Percentiles rank a stretch among this genome's conserved stretches.
Conservation (phyloP, 2,888 invertebrate species). For the Pheosia gnoma region DNA sequence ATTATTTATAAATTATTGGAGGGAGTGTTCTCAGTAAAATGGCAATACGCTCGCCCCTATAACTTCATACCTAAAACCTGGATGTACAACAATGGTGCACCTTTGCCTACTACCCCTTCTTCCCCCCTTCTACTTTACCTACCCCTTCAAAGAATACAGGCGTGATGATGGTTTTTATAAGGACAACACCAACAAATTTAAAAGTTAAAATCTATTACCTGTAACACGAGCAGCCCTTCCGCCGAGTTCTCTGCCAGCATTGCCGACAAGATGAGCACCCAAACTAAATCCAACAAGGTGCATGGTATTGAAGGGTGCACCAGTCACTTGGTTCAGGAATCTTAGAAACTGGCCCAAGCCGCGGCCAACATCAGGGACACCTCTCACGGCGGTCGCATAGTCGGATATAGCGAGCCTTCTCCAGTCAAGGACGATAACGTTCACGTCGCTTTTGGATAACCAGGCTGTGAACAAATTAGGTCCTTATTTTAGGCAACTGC, state of each 20-base stretch:
- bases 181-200: neutral
- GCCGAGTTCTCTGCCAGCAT: slow-evolving; percentile 54
- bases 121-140: no score
- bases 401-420: slow-evolving; percentile 43
- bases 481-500: no score
- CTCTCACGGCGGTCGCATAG: slow-evolving; percentile 52
- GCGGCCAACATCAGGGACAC: slow-evolving; percentile 57
- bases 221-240: slow-evolving; percentile 58
- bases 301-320: slow-evolving; percentile 46
- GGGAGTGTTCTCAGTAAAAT: no score
- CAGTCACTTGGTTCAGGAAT: slow-evolving; percentile 48
- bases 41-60: no score
- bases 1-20: no score
- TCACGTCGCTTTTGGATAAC: slow-evolving; percentile 47
- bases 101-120: no score
- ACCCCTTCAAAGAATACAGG: no score
- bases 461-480: slow-evolving; percentile 42
- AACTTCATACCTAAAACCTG: no score
- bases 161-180: no score
- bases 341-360: slow-evolving; percentile 62
- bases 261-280: slow-evolving; percentile 68
- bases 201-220: slow-evolving; percentile 38
- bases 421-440: slow-evolving; percentile 67
- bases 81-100: no score
- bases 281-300: slow-evolving; percentile 73